These are phyloP conservation scores for Cantharis rufa DNA, from an alignment of 2,888 invertebrate genomes.

Conservation along the genomic window DNA sequence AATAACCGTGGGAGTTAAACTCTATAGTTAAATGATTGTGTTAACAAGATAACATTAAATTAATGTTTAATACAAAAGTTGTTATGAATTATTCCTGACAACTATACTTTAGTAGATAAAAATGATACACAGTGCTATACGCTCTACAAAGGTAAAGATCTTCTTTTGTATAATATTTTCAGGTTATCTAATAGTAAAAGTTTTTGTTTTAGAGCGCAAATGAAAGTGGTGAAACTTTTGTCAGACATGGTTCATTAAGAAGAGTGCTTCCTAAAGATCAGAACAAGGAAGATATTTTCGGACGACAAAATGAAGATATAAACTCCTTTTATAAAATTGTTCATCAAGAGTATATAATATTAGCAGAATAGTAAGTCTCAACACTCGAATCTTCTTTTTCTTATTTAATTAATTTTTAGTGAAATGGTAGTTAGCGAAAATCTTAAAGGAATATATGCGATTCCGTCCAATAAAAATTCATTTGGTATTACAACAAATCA, in stretches of 20 bases:
- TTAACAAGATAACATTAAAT: neutral
- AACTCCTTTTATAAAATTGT: constrained; percentile 74
- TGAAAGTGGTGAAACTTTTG: constrained; percentile 48
- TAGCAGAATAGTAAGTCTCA: constrained; percentile 87
- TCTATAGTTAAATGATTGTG: neutral
- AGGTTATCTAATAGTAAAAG: constrained; percentile 10
- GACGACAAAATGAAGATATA: constrained; percentile 60
- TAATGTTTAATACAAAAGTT: constrained; percentile 2
- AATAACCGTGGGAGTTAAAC: neutral
- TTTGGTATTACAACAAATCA: constrained; percentile 66
- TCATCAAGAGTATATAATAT: constrained; percentile 86
- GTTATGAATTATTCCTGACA: constrained; percentile 21
- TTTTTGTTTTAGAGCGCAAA: constrained; percentile 23
- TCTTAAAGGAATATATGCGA: constrained; percentile 87
- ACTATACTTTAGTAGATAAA: neutral
- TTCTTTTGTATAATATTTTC: neutral
- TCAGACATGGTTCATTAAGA: constrained; percentile 62
- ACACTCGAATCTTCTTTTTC: neutral
- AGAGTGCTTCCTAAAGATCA: constrained; percentile 61
- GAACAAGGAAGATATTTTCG: constrained; percentile 64
- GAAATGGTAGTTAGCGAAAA: constrained; percentile 84
- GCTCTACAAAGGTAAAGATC: constrained; percentile 5
- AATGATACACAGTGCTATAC: constrained; percentile 9
- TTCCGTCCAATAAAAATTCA: constrained; percentile 85
- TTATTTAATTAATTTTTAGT: constrained; percentile 59